Evolutionary conservation across 1,140 invertebrate genomes (phyloP), one percentile per base, ranked within the genome.

Genomic region (Euborellia annulipes): DNA sequence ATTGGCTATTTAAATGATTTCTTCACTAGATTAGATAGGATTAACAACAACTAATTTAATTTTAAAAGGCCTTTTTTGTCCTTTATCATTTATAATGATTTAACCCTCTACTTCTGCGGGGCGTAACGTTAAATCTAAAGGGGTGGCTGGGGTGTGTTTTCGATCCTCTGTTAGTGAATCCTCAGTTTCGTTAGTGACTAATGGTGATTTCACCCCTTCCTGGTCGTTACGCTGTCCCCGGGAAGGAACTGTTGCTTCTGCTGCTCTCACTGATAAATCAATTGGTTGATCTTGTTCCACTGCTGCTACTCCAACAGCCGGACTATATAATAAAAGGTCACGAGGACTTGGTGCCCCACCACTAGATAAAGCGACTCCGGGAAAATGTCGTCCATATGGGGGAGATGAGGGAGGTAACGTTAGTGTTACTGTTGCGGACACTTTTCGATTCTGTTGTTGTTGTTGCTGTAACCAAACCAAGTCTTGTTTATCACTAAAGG

Each of bases 271-370:
- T 37, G 67, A 70, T 9, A 86, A 63, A 58, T 86, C 82, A 43
- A 86, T 85, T 1, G 82, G 83, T 50, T 80, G 72, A 11, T 84
- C 78, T 43, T 70, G 66, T 20, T 72, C 62, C 16, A 75, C 62
- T 1, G 75, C 73, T 0, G 75, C 61, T 2, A 73, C 72, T 0
- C 69, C 73, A 0, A 73, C 69, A 9, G 71, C 71, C 2, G 73
- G 74, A 17, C 72, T 75, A 44, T 72, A 72, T 9, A 75, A 57
- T 0, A 75, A 47, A 2, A 75, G 56, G 53, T 76, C 73, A 8
- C 73, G 72, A 2, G 36, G 70, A 65, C 8, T 70, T 62, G n/a
- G 62, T 66, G 38, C 65, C 67, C 58, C 72, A 71, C 18, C 41
- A 45, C 18, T 14, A 58, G 62, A 59, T 13, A 57, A 52, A 44